phyloP scores from a whole-genome alignment of 1,140 invertebrate genomes.

The Saccostrea echinata region DNA sequence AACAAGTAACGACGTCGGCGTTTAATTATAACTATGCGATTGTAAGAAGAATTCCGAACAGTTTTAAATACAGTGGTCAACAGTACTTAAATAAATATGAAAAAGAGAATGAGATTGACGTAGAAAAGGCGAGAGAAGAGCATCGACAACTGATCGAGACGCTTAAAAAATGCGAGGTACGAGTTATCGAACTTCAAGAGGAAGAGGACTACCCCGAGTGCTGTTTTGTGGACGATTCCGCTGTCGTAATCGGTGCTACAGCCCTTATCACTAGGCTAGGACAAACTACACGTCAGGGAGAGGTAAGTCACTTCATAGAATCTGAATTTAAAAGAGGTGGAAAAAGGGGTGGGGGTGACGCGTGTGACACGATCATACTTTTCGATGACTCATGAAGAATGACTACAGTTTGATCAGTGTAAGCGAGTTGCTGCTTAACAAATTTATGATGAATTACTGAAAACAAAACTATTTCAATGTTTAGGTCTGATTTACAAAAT shows the following conservation, averaged over 20 bases:
- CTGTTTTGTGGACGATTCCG: conserved; percentile 93
- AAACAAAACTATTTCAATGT: too few relatives aligned
- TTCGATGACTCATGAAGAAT: not conserved
- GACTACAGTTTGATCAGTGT: not conserved
- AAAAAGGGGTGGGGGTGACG: not conserved
- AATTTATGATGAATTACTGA: too few relatives aligned
- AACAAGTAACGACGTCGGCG: conserved; percentile 35
- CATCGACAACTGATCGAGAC: conserved; percentile 66
- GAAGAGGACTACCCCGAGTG: conserved; percentile 91
- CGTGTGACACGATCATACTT: not conserved
- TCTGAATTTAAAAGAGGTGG: not conserved
- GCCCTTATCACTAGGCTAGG: conserved; percentile 91
- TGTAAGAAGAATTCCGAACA: conserved; percentile 67
- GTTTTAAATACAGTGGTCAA: conserved; percentile 60
- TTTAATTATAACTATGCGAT: conserved; percentile 73
- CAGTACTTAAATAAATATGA: conserved; percentile 24
- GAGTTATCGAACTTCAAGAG: conserved; percentile 91
- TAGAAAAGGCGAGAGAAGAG: conserved; percentile 66
- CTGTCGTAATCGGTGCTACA: conserved; percentile 94
- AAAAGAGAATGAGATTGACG: conserved; percentile 54
- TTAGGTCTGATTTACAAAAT: too few relatives aligned
- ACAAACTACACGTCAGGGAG: conserved; percentile 85
- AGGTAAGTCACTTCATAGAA: conserved; percentile 82
- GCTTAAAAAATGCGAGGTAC: conserved; percentile 70
- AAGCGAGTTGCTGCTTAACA: too few relatives aligned